These are phyloP conservation scores for Troilus luridus DNA, from an alignment of 2,888 invertebrate genomes.

Conservation along the genomic window DNA sequence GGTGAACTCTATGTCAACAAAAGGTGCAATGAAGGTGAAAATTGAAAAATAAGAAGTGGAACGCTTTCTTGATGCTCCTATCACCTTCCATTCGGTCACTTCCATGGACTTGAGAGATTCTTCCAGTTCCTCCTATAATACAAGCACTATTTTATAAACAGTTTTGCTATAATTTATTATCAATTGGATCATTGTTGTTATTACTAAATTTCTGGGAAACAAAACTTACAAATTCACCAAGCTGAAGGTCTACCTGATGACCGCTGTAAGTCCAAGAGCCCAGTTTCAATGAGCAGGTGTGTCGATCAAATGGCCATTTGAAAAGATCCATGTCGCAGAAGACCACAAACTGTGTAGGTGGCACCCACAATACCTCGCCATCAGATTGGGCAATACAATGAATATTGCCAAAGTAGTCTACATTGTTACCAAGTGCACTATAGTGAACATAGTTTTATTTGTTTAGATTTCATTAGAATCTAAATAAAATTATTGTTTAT, in stretches of 20 bases:
- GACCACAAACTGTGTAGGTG: conserved; percentile 78
- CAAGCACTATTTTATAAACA: not conserved
- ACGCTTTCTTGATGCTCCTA: conserved; percentile 69
- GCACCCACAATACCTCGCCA: conserved; percentile 77
- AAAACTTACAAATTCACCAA: conserved; percentile 64
- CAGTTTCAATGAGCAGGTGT: conserved; percentile 77
- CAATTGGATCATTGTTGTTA: not conserved
- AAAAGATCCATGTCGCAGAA: conserved; percentile 78
- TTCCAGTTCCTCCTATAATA: not conserved
- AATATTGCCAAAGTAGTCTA: conserved; percentile 75
- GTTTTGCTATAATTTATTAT: too few relatives aligned
- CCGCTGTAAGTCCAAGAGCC: conserved; percentile 81
- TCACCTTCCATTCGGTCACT: conserved; percentile 71
- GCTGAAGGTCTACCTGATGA: conserved; percentile 72
- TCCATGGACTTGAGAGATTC: not conserved
- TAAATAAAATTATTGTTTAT: not conserved
- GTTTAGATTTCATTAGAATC: not conserved
- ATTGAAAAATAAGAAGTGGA: conserved; percentile 71
- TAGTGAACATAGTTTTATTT: not conserved
- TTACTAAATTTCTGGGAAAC: not conserved
- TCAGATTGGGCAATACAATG: conserved; percentile 71
- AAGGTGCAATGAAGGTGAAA: conserved; percentile 72
- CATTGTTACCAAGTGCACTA: conserved; percentile 75
- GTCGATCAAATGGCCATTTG: conserved; percentile 83
- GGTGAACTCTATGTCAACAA: conserved; percentile 72